A percentile compares a stretch with the other conserved stretches of the same genome.
Conservation (phyloP, 2,113 vertebrate species). For the Hypocryptadius cinnamomeus region DNA sequence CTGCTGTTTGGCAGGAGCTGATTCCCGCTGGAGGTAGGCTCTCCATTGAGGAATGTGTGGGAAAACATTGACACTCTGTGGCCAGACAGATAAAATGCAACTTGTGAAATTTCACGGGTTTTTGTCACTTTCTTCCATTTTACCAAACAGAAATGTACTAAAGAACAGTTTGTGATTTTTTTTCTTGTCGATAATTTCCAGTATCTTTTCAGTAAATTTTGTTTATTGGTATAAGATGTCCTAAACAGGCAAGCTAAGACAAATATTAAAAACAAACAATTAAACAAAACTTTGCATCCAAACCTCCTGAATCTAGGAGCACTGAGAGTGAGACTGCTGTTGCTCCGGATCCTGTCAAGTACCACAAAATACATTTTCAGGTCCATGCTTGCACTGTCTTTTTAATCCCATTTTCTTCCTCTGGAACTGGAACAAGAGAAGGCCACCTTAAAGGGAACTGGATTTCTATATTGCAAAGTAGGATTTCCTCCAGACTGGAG, state of each 20-base stretch:
- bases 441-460: neutral
- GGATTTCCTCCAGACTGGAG: neutral
- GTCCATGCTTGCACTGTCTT: neutral
- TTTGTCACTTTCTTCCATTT: neutral
- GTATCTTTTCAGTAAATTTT: neutral
- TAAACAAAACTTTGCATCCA: neutral
- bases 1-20: neutral
- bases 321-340: neutral
- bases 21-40: accelerated
- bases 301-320: neutral
- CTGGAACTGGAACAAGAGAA: neutral
- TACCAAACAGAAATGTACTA: neutral
- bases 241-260: neutral
- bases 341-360: neutral
- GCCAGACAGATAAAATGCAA: neutral
- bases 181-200: neutral
- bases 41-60: neutral
- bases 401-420: neutral
- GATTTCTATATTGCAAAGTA: neutral
- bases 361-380: neutral
- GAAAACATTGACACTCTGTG: constrained; percentile 52
- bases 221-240: neutral
- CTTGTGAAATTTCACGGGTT: neutral
- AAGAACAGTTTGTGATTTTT: neutral
- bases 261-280: neutral